phyloP scores from a whole-genome alignment of 2,888 invertebrate genomes.

The Callinectes sapidus region DNA sequence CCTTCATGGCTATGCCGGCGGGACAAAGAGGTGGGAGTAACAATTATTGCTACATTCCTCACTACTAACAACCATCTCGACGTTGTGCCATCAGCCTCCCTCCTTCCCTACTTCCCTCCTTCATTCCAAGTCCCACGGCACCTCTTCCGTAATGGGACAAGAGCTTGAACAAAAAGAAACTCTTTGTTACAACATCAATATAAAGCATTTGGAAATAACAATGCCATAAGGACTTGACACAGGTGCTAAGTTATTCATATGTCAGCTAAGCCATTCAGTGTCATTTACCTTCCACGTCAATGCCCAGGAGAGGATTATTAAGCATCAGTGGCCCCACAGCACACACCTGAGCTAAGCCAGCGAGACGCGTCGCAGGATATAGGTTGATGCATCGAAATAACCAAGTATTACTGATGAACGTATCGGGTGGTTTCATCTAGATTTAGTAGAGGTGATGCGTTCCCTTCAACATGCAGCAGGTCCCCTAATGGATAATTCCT shows the following conservation, averaged over 20 bases:
- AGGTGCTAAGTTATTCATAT: background rate
- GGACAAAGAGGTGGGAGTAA: background rate
- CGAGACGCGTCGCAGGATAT: background rate
- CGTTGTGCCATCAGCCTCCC: background rate
- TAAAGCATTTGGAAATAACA: background rate
- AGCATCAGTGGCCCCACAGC: background rate
- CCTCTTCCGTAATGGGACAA: background rate
- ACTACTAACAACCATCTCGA: background rate
- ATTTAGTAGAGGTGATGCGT: slow-evolving; percentile 21
- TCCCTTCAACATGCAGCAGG: slow-evolving; percentile 18
- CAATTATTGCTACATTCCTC: slow-evolving; percentile 13
- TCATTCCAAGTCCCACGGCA: background rate
- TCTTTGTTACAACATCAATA: background rate
- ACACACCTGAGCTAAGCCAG: background rate
- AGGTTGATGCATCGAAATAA: slow-evolving; percentile 10
- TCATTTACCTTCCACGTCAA: background rate
- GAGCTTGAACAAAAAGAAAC: background rate
- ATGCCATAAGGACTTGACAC: background rate
- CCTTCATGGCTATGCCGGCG: background rate
- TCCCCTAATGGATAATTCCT: slow-evolving; percentile 4
- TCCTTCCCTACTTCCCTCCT: background rate
- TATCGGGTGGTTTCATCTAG: background rate
- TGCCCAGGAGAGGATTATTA: background rate
- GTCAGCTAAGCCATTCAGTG: background rate
- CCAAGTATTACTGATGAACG: background rate